These are phyloP conservation scores for Eupristina koningsbergeri DNA, from an alignment of 1,140 invertebrate genomes.

Conservation along the genomic window DNA sequence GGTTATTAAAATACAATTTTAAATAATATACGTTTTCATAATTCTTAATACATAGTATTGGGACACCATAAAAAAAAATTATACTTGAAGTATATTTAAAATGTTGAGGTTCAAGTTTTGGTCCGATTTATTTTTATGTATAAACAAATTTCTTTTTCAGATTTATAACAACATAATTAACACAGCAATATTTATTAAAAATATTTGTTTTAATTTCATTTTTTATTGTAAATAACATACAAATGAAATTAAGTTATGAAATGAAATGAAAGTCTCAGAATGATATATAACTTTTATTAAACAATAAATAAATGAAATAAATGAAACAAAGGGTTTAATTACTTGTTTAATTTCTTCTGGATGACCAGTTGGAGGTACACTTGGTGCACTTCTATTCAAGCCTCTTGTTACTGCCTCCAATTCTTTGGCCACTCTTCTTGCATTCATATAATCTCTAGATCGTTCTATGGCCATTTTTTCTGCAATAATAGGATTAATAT, in stretches of 20 bases:
- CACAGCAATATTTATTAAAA: background rate
- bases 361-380: conserved; percentile 91
- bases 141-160: conserved; percentile 1
- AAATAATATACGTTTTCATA: no score
- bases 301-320: conserved; percentile 34
- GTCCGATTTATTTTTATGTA: background rate
- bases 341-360: conserved; percentile 96
- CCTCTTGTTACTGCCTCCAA: conserved; percentile 95
- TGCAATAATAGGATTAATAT: conserved; percentile 96
- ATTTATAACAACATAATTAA: conserved; percentile 5
- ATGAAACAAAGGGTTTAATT: conserved; percentile 52
- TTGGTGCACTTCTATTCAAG: conserved; percentile 93
- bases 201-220: conserved; percentile 28
- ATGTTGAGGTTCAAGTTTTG: background rate
- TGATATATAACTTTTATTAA: conserved; percentile 41
- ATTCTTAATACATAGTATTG: background rate
- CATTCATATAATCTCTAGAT: conserved; percentile 98
- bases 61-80: background rate
- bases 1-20: no score
- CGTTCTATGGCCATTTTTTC: conserved; percentile 94
- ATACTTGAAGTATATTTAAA: background rate
- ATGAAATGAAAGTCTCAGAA: conserved; percentile 8
- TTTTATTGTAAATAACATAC: conserved; percentile 49
- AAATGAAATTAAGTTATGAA: conserved; percentile 28
- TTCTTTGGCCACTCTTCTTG: conserved; percentile 95